Conservation (phyloP, 2,797 vertebrate species). For the Poecilia wingei region DNA sequence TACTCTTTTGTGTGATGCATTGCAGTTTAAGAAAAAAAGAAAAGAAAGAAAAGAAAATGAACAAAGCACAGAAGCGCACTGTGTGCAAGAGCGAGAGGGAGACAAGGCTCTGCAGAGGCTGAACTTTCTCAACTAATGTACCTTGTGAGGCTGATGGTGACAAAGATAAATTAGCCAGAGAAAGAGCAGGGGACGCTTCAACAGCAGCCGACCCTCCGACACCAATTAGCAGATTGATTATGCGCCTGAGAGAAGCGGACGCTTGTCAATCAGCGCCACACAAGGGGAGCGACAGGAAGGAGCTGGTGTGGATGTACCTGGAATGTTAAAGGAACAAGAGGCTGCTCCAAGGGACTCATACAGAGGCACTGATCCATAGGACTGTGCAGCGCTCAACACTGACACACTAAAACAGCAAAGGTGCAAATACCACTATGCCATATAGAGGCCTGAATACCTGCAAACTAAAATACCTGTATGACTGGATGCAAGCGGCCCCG, state of each 20-base stretch:
- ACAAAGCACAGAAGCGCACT: slow-evolving; percentile 67
- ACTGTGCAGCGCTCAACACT: slow-evolving; percentile 66
- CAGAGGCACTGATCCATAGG: slow-evolving; percentile 77
- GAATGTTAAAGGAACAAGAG: slow-evolving; percentile 82
- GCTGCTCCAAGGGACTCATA: slow-evolving; percentile 68
- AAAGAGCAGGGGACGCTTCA: slow-evolving; percentile 78
- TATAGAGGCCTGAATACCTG: slow-evolving; percentile 67
- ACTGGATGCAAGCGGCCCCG: slow-evolving; percentile 60
- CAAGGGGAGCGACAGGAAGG: slow-evolving; percentile 78
- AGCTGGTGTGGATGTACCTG: slow-evolving; percentile 76
- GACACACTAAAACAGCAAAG: slow-evolving; percentile 73
- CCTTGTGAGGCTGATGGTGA: slow-evolving; percentile 67
- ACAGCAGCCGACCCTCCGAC: slow-evolving; percentile 79
- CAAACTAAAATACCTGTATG: slow-evolving; percentile 75
- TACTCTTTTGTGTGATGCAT: slow-evolving; percentile 78
- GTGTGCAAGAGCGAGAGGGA: slow-evolving; percentile 39
- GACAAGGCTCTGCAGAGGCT: slow-evolving; percentile 57
- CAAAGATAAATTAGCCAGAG: slow-evolving; percentile 83
- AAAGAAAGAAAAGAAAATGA: slow-evolving; percentile 48
- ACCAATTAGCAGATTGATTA: slow-evolving; percentile 86
- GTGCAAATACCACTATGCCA: slow-evolving; percentile 77
- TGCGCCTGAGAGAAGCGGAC: slow-evolving; percentile 79
- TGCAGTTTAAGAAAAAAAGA: slow-evolving; percentile 53
- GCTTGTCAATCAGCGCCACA: slow-evolving; percentile 80
- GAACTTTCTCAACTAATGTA: slow-evolving; percentile 75